phyloP scores from a whole-genome alignment of 2,888 invertebrate species.

The Rutpela maculata region DNA sequence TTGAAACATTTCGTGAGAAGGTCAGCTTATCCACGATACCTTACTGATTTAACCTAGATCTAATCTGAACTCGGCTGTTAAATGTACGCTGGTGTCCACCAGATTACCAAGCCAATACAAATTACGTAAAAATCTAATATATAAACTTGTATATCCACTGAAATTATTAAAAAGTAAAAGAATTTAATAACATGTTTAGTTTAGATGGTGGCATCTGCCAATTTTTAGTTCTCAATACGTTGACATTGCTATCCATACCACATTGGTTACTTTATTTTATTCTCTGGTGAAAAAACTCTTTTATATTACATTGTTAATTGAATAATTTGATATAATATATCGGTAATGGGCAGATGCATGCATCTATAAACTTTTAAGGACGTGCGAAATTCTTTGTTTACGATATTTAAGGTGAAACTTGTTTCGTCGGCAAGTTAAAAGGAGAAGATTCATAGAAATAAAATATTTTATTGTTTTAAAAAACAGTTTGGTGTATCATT shows the following conservation, averaged over 20 bases:
- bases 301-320: background rate
- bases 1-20: too few relatives aligned
- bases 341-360: background rate
- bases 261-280: background rate
- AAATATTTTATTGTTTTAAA: too few relatives aligned
- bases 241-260: background rate
- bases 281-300: background rate
- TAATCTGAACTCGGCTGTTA: too few relatives aligned
- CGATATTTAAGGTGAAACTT: background rate
- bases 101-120: too few relatives aligned
- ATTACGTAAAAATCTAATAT: too few relatives aligned
- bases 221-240: background rate
- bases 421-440: background rate
- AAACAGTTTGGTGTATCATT: too few relatives aligned
- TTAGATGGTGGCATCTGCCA: background rate
- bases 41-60: too few relatives aligned
- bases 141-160: too few relatives aligned
- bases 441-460: background rate
- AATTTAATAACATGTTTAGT: background rate
- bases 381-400: conserved; percentile 30
- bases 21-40: too few relatives aligned
- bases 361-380: conserved; percentile 16
- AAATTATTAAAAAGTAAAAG: too few relatives aligned
- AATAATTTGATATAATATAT: conserved; percentile 3
- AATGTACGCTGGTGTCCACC: too few relatives aligned